Percentiles rank a stretch among this genome's conserved stretches.
phyloP scores from a whole-genome alignment of 2,888 invertebrate genomes.

The Pyrrhosoma nymphula region DNA sequence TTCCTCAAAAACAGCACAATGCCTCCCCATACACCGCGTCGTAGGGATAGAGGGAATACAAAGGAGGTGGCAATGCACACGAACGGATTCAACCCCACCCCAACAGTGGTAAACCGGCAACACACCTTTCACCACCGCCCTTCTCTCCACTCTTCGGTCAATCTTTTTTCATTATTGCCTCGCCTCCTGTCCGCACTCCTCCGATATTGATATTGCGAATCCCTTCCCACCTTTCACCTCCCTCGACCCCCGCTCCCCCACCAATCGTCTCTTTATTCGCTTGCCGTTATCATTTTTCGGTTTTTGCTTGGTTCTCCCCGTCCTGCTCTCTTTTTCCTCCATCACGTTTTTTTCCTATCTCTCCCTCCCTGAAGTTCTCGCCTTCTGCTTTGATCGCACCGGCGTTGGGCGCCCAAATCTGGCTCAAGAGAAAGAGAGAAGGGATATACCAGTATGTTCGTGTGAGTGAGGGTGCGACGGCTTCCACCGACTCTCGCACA shows the following conservation, averaged over 20 bases:
- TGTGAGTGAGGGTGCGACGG: not conserved
- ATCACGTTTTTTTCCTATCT: no score
- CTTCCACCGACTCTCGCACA: not conserved
- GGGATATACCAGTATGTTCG: not conserved
- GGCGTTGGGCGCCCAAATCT: not conserved
- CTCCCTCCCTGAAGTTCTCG: not conserved
- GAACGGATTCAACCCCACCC: not conserved
- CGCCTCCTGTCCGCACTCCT: not conserved
- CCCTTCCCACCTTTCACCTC: not conserved
- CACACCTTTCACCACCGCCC: not conserved
- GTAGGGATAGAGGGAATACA: no score
- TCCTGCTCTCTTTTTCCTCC: not conserved
- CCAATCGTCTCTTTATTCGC: not conserved
- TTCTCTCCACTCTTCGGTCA: not conserved
- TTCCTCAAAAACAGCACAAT: no score
- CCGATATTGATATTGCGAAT: not conserved
- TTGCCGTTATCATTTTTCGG: constrained; percentile 1
- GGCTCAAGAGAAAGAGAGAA: not conserved
- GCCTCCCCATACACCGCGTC: no score
- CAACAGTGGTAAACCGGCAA: not conserved
- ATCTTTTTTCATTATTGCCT: not conserved
- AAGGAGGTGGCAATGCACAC: no score
- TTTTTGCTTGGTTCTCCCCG: no score
- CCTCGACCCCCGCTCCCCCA: no score
- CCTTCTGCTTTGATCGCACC: not conserved